These are phyloP conservation scores for Cettia cetti DNA, from an alignment of 2,113 vertebrate genomes.

Conservation along the genomic window DNA sequence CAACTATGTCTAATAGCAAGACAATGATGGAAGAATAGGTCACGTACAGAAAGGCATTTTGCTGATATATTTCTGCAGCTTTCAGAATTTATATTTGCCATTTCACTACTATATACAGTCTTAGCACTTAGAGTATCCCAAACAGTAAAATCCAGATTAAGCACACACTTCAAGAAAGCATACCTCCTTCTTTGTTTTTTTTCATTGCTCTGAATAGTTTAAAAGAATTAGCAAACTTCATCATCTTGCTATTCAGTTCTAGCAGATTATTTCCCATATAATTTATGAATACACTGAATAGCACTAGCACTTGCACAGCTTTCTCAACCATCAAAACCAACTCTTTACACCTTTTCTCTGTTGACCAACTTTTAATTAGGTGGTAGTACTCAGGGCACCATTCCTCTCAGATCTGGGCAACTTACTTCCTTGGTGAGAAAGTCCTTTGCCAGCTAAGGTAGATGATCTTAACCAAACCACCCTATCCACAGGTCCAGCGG, in stretches of 20 bases:
- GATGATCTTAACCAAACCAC: background rate
- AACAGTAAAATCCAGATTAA: background rate
- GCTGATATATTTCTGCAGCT: background rate
- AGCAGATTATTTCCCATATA: background rate
- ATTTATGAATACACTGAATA: background rate
- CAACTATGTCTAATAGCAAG: background rate
- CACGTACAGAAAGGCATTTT: background rate
- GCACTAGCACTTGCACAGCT: background rate
- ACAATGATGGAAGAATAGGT: background rate
- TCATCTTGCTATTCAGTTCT: background rate
- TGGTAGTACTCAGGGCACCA: background rate
- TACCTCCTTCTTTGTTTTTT: background rate
- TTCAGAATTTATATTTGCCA: background rate
- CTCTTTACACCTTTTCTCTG: background rate
- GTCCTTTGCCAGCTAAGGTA: background rate
- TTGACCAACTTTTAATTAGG: background rate
- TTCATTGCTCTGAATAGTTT: background rate
- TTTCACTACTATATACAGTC: background rate
- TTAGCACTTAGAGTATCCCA: background rate
- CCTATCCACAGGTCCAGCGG: background rate
- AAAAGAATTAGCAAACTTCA: background rate
- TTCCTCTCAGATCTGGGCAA: background rate
- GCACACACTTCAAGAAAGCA: background rate
- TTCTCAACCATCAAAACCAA: background rate
- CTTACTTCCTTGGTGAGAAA: background rate